Base-by-base conservation (phyloP, 2,888 invertebrate species). In the Anticlea derivata region DNA sequence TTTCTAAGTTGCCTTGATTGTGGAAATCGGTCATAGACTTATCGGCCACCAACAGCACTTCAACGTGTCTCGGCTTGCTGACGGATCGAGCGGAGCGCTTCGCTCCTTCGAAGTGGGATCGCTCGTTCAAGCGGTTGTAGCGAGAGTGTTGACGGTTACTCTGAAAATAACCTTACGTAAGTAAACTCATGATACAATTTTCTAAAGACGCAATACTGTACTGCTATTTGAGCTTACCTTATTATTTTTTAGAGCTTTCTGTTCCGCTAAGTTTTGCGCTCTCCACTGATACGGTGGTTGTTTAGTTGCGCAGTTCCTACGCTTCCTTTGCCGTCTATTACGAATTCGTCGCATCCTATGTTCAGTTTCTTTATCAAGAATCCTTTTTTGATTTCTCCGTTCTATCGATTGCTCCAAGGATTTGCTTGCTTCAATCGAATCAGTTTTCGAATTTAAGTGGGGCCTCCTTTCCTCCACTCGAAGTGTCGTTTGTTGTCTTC, bases 1-100 rank as follows among this genome's bases (percentile, higher is more conserved):
- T 96, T 77, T 96, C 95, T 61, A 97, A 92, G 73, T 96, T 95
- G 73, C 95, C 95, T 66, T 95, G 94, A 68, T 95, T 93, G 84
- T 98, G 97, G 78, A 96, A 97, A 43, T 95, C 94, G 63, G 95
- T 94, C 97, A 97, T 97, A 61, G 95, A 94, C 46, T 93, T 92
- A 87, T 98, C 97, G 26, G 97, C 97, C 41, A 97, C 97, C 43
- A 98, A 92, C 46, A 97, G 88, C 0, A 96, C 95, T 84, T 97
- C 97, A 27, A 97, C 97, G 81, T 94, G 95, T 45, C 94, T 92
- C 17, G 94, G 93, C 66, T 92, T 93, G 82, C 96, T 96, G 58
- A 96, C 93, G 51, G 96, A 96, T 60, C 96, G 92, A 1, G 78
- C 72, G n/a, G 71, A 62, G 1, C 82, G 76, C 39, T 67, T 63